Base-by-base conservation (phyloP, 2,888 invertebrate genomes). In the Diadegma fenestrale region DNA sequence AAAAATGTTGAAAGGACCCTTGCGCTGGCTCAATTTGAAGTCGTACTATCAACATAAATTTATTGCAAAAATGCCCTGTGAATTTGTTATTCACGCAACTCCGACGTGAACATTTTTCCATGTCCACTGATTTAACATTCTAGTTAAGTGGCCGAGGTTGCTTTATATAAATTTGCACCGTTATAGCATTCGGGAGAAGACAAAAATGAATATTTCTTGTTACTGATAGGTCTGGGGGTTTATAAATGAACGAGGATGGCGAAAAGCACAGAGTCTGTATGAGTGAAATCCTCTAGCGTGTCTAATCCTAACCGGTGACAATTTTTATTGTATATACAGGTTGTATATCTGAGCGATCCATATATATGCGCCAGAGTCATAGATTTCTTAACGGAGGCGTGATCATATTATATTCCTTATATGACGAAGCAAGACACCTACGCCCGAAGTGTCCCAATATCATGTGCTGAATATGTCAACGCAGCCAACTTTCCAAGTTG, bases 381-480 rank as follows among this genome's bases (percentile, higher is more conserved):
- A 88, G 80, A 80, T 80, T 77, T 83, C 77, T 77, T 45, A 61
- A 79, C 88, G 92, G 91, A 92, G 92, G 92, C 92, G 93, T 92
- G 54, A 79, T 89, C 88, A 89, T 88, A 90, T 93, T 92, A 92
- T 93, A 92, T 92, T 90, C 92, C 91, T 91, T 91, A 92, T 92
- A 92, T 90, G 93, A 89, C 89, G 91, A 91, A 89, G 90, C 90
- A 89, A 88, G 90, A 91, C 92, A 92, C 92, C 92, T 91, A 92
- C 80, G 58, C 92, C 88, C 90, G 87, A 68, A 87, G 86, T 90
- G 92, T 91, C 90, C 90, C 93, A 92, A 92, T 93, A 68, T 90
- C 89, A 89, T 89, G 88, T 91, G 89, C 89, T 61, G 89, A 89
- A 92, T 91, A 92, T 91, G 92, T 92, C 92, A 92, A 92, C 92